Percentiles rank a stretch among this genome's conserved stretches.
Conservation (phyloP, 2,888 invertebrate genomes). For the Xylota segnis region DNA sequence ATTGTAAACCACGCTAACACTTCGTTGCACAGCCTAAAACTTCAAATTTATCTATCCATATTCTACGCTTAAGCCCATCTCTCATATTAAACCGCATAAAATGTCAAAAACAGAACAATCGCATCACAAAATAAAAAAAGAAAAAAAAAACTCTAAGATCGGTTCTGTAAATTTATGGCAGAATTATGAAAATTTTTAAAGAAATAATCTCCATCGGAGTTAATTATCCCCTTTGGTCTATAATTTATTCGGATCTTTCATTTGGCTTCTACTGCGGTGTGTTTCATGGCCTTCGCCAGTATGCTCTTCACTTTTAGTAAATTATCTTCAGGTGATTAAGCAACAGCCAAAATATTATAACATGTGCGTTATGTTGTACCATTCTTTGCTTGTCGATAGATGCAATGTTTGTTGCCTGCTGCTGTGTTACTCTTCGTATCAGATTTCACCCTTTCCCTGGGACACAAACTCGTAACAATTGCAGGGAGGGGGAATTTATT, state of each 20-base stretch:
- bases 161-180: constrained; percentile 58
- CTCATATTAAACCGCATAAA: constrained; percentile 35
- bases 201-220: constrained; percentile 27
- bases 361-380: constrained; percentile 78
- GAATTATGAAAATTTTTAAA: constrained; percentile 71
- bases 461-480: constrained; percentile 1
- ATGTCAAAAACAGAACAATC: constrained; percentile 29
- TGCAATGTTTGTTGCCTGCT: constrained; percentile 48
- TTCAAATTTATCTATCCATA: neutral
- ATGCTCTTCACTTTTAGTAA: constrained; percentile 43
- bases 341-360: constrained; percentile 82
- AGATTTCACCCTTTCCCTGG: constrained; percentile 71
- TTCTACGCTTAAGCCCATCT: neutral
- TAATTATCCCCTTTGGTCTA: constrained; percentile 49
- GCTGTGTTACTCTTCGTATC: constrained; percentile 65
- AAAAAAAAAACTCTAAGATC: neutral
- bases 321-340: constrained; percentile 81
- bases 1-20: neutral
- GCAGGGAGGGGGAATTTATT: constrained; percentile 22
- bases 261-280: constrained; percentile 58
- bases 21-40: constrained; percentile 8
- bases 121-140: neutral
- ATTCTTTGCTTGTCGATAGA: constrained; percentile 50
- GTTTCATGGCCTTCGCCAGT: constrained; percentile 2
- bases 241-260: constrained; percentile 62